These are phyloP conservation scores for Cephonodes hylas DNA, from an alignment of 2,888 invertebrate genomes.

Conservation along the genomic window DNA sequence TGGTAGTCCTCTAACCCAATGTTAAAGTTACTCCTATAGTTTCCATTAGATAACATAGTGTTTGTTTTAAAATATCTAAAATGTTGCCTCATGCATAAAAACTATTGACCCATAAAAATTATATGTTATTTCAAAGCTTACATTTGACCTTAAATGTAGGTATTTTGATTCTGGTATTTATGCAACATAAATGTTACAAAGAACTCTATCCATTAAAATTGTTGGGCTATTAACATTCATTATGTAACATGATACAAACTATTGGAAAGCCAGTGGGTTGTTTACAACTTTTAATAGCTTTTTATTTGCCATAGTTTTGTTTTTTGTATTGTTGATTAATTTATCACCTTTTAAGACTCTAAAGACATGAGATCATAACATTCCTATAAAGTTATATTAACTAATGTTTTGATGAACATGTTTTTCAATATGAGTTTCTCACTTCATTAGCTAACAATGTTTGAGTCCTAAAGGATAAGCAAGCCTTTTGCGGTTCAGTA, in stretches of 20 bases:
- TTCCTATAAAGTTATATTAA: too few species aligned
- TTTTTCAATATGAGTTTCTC: too few species aligned
- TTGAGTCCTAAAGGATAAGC: too few species aligned
- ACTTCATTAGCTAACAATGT: too few species aligned
- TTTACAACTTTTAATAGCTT: background rate
- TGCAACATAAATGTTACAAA: background rate
- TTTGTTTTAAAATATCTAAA: background rate
- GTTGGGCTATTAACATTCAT: background rate
- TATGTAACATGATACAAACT: background rate
- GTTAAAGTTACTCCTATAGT: too few species aligned
- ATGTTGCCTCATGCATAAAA: conserved; percentile 13
- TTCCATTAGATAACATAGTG: background rate
- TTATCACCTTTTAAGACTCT: background rate
- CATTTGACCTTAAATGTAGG: background rate
- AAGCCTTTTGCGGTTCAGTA: too few species aligned
- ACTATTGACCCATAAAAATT: conserved; percentile 20
- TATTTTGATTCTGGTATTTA: conserved; percentile 4
- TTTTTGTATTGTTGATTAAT: background rate
- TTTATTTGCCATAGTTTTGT: background rate
- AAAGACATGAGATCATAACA: too few species aligned
- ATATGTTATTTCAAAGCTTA: conserved; percentile 8
- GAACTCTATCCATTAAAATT: background rate
- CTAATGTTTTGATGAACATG: too few species aligned
- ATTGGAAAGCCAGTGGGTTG: background rate
- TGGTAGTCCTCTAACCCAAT: too few species aligned